A percentile compares a stretch with the other conserved stretches of the same genome.
Conservation (phyloP, 2,797 vertebrate genomes). For the Hippocampus kuda region DNA sequence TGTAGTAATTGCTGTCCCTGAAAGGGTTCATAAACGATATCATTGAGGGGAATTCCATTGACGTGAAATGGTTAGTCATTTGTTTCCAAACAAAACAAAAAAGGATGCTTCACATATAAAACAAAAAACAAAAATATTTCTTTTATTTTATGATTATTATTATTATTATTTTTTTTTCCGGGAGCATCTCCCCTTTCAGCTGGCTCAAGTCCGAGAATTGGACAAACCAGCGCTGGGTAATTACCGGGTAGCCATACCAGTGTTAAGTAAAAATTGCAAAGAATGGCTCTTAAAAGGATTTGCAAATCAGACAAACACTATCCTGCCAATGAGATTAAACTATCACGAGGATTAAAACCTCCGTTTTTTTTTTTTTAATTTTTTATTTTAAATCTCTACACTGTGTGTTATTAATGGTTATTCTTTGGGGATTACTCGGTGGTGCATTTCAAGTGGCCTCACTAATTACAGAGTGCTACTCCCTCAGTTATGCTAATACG, state of each 20-base stretch:
- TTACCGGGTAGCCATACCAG: constrained; percentile 46
- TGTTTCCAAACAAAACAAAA: background rate
- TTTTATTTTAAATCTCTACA: background rate
- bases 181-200: constrained; percentile 58
- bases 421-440: background rate
- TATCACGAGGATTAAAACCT: background rate
- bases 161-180: constrained; percentile 36
- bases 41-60: background rate
- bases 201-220: constrained; percentile 60
- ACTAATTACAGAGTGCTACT: background rate
- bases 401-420: background rate
- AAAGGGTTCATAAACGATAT: background rate
- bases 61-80: background rate
- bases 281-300: constrained; percentile 51
- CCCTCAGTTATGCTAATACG: background rate
- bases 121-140: too few species aligned
- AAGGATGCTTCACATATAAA: background rate
- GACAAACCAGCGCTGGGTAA: constrained; percentile 56
- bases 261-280: constrained; percentile 73
- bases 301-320: constrained; percentile 49
- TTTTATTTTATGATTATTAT: too few species aligned
- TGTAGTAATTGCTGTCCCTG: too few species aligned
- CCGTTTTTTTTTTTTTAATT: background rate
- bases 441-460: background rate
- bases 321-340: constrained; percentile 15